Percentiles rank a stretch among this genome's conserved stretches.
These are phyloP conservation scores for Tenrec ecaudatus DNA, from an alignment of 2,113 vertebrate genomes.

Conservation along the genomic window DNA sequence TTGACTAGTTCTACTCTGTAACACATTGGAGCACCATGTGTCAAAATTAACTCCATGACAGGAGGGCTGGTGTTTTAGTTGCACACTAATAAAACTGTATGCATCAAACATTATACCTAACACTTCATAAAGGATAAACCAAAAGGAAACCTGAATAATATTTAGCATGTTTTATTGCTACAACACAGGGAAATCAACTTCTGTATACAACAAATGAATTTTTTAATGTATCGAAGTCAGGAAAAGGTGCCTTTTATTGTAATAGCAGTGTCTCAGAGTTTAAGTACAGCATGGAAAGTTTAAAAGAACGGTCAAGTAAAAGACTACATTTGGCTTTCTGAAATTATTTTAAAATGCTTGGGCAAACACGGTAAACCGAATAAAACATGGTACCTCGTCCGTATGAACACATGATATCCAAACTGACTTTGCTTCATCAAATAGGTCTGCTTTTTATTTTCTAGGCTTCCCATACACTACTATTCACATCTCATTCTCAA, in stretches of 20 bases:
- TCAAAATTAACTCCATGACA: not conserved
- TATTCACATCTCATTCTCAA: slow-evolving; percentile 2
- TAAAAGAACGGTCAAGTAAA: slow-evolving; percentile 48
- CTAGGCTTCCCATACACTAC: slow-evolving; percentile 25
- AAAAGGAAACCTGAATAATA: not conserved
- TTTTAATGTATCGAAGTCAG: not conserved
- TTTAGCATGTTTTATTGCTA: not conserved
- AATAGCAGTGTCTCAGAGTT: not conserved
- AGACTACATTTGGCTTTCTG: slow-evolving; percentile 16
- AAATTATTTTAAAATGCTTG: slow-evolving; percentile 40
- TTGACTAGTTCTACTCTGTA: no score
- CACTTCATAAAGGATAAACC: not conserved
- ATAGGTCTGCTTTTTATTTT: slow-evolving; percentile 34
- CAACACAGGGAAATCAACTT: not conserved
- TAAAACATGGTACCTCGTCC: slow-evolving; percentile 23
- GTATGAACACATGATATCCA: not conserved
- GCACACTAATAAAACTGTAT: not conserved
- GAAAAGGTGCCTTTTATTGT: not conserved
- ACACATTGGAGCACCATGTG: no score
- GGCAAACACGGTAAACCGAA: slow-evolving; percentile 44
- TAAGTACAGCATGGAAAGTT: not conserved
- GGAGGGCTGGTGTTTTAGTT: not conserved
- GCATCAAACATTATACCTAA: not conserved
- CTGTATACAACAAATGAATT: not conserved
- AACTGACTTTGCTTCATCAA: not conserved